phyloP scores from a whole-genome alignment of 1,140 invertebrate genomes.

The Meloidogyne floridensis region DNA sequence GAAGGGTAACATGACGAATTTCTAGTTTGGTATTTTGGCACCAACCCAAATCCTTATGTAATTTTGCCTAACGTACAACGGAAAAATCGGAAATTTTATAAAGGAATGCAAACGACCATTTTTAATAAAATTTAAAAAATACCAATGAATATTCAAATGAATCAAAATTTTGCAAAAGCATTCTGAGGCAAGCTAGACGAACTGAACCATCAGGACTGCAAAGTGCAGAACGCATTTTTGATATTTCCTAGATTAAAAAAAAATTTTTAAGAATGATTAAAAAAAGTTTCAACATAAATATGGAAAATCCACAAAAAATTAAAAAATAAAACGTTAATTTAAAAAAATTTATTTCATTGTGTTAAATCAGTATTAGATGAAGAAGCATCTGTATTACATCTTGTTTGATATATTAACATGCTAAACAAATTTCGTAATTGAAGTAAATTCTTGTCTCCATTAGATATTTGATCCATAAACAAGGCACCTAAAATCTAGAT shows the following conservation, averaged over 20 bases:
- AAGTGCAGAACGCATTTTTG: not conserved
- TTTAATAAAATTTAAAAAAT: not conserved
- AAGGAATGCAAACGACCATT: too few species aligned
- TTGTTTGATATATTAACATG: not conserved
- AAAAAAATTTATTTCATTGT: not conserved
- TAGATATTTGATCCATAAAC: not conserved
- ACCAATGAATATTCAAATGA: not conserved
- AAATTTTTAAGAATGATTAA: not conserved
- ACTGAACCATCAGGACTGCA: constrained; percentile 12
- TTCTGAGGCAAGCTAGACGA: not conserved
- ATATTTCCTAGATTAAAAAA: not conserved
- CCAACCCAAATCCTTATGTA: too few species aligned
- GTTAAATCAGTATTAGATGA: not conserved
- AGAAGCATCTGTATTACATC: not conserved
- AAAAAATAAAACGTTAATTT: not conserved
- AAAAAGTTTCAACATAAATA: not conserved
- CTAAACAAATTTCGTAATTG: not conserved
- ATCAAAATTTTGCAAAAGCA: not conserved
- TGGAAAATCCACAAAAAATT: not conserved
- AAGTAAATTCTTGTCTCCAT: not conserved
- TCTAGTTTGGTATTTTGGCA: too few species aligned
- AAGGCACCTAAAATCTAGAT: not conserved
- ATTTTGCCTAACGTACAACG: not conserved
- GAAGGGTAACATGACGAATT: too few species aligned
- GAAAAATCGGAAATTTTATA: too few species aligned